Percentiles rank a stretch among this genome's conserved stretches.
These are phyloP conservation scores for Porites lobata DNA, from an alignment of 92 coral and sea anemone species.

Conservation along the genomic window DNA sequence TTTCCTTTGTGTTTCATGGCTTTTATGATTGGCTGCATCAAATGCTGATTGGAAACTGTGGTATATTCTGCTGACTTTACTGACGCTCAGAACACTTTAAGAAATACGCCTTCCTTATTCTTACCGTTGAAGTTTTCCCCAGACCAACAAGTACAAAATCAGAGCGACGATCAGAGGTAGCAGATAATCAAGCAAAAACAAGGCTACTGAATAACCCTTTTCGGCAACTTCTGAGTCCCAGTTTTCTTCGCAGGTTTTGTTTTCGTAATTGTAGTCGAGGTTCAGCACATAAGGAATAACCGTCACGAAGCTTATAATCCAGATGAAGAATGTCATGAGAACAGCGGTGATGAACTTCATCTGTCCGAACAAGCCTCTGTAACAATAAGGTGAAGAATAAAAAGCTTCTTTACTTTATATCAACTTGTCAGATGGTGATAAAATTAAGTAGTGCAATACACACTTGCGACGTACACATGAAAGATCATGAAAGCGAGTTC, in stretches of 20 bases:
- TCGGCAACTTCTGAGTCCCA: conserved; percentile 66
- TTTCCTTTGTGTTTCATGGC: not conserved
- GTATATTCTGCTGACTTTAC: too few species aligned
- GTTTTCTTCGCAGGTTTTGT: conserved; percentile 72
- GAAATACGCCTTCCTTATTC: not conserved
- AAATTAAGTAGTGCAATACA: not conserved
- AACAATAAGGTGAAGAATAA: not conserved
- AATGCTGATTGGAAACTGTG: too few species aligned
- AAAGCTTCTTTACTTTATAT: too few species aligned
- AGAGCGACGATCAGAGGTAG: conserved; percentile 74
- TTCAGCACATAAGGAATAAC: conserved; percentile 76
- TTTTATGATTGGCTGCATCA: too few species aligned
- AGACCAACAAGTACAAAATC: conserved; percentile 48
- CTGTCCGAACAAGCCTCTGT: conserved; percentile 75
- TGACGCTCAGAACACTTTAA: too few species aligned
- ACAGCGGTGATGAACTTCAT: conserved; percentile 62
- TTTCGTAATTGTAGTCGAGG: conserved; percentile 65
- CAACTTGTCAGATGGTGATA: not conserved
- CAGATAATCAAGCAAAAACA: conserved; percentile 80
- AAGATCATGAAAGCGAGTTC: too few species aligned
- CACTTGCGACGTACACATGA: too few species aligned
- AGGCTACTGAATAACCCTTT: conserved; percentile 68
- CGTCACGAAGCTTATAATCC: conserved; percentile 77
- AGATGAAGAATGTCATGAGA: conserved; percentile 53
- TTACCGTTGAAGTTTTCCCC: conserved; percentile 62